Conservation (phyloP, 2,888 invertebrate genomes). For the Dynastes tityus region DNA sequence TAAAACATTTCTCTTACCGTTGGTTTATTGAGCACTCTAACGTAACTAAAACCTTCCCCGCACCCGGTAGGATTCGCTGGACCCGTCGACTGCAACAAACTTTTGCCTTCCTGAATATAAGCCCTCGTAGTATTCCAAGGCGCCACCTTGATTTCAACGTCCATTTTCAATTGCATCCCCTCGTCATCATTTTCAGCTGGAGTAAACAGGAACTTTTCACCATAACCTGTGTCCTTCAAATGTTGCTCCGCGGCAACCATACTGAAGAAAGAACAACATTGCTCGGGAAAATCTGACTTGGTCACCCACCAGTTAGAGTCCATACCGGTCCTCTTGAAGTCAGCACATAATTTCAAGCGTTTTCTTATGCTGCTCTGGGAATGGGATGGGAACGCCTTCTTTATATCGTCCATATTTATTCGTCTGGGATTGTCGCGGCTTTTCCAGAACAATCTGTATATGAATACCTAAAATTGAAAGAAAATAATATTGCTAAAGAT, state of each 20-base stretch:
- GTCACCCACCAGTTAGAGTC: conserved; percentile 95
- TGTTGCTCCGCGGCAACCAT: conserved; percentile 98
- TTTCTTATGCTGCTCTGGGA: conserved; percentile 98
- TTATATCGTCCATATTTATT: conserved; percentile 99
- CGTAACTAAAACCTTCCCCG: conserved; percentile 98
- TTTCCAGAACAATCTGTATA: conserved; percentile 98
- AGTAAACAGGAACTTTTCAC: conserved; percentile 97
- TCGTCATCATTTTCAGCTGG: conserved; percentile 98
- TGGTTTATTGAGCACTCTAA: conserved; percentile 97
- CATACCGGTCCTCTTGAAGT: conserved; percentile 94
- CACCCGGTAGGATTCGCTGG: conserved; percentile 96
- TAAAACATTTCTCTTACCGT: conserved; percentile 72
- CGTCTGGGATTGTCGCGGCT: conserved; percentile 92
- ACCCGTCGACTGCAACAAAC: conserved; percentile 94
- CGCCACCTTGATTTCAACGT: conserved; percentile 98
- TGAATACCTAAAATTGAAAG: conserved; percentile 81
- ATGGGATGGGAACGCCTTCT: conserved; percentile 96
- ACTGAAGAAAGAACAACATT: conserved; percentile 98
- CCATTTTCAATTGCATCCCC: conserved; percentile 96
- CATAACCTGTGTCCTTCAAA: conserved; percentile 94
- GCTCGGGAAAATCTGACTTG: conserved; percentile 97
- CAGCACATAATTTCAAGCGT: conserved; percentile 95
- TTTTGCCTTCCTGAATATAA: conserved; percentile 98
- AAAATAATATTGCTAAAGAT: too few relatives aligned
- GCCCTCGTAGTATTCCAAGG: conserved; percentile 99